Percentiles rank a stretch among this genome's conserved stretches.
These are phyloP conservation scores for Brachynemurus nebulosus DNA, from an alignment of 2,888 invertebrate species.

Conservation along the genomic window DNA sequence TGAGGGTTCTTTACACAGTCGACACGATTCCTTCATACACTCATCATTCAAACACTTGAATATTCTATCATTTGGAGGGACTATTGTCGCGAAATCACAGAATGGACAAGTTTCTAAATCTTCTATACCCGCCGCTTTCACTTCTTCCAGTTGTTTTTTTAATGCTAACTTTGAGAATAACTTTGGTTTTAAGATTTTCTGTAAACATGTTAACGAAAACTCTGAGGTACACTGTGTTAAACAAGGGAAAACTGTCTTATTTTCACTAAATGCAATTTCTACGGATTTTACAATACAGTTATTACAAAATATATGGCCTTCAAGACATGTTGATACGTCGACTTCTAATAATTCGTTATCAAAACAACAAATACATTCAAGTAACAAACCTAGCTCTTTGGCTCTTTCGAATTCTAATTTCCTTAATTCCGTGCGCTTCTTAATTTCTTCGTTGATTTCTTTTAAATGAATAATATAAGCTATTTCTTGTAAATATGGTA, in stretches of 20 bases:
- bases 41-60: slow-evolving; percentile 41
- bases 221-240: slow-evolving; percentile 27
- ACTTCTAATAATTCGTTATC: slow-evolving; percentile 36
- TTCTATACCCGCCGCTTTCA: slow-evolving; percentile 38
- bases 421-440: slow-evolving; percentile 1
- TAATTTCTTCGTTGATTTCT: slow-evolving; percentile 22
- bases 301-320: slow-evolving; percentile 34
- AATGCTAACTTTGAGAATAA: slow-evolving; percentile 35
- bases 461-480: slow-evolving; percentile 25
- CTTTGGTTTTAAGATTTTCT: slow-evolving; percentile 30
- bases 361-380: slow-evolving; percentile 39
- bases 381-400: slow-evolving; percentile 27
- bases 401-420: slow-evolving; percentile 22
- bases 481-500: slow-evolving; percentile 27
- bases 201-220: slow-evolving; percentile 26
- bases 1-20: slow-evolving; percentile 35
- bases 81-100: slow-evolving; percentile 41
- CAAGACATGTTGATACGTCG: slow-evolving; percentile 29
- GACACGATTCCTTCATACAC: slow-evolving; percentile 42
- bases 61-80: slow-evolving; percentile 30
- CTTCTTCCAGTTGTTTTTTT: slow-evolving; percentile 35
- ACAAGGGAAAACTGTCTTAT: slow-evolving; percentile 32
- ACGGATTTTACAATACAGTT: slow-evolving; percentile 29
- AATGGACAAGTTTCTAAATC: slow-evolving; percentile 42
- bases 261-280: slow-evolving; percentile 30